Evolutionary conservation across 2,797 vertebrate species (phyloP).

Genomic region (Anas bernieri): DNA sequence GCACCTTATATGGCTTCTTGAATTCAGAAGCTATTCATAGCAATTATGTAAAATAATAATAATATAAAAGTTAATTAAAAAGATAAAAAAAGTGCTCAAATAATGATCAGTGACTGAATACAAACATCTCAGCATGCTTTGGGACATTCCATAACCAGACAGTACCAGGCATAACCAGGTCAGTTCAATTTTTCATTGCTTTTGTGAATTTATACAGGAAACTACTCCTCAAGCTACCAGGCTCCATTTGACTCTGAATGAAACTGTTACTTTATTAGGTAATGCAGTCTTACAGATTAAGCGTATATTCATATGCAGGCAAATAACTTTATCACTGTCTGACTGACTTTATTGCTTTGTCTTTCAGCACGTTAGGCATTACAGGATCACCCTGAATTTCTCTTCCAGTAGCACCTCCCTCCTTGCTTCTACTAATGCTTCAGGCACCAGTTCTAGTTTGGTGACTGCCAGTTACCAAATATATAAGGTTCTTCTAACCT

Average conservation of each 20-base stretch:
- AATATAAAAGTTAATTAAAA: too few species aligned
- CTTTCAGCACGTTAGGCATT: neutral
- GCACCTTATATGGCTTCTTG: neutral
- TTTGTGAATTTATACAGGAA: neutral
- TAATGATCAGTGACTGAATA: neutral
- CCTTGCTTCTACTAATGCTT: neutral
- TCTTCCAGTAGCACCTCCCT: neutral
- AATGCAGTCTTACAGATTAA: neutral
- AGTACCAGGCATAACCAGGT: neutral
- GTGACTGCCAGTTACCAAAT: neutral
- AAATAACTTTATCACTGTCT: constrained; percentile 3
- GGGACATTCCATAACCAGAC: neutral
- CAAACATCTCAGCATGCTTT: neutral
- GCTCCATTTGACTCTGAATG: neutral
- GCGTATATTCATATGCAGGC: neutral
- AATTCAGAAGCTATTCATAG: neutral
- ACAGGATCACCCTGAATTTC: neutral
- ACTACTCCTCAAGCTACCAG: neutral
- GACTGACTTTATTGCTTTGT: constrained; percentile 13
- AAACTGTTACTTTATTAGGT: constrained; percentile 14
- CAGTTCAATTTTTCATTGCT: neutral
- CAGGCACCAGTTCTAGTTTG: neutral
- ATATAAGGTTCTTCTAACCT: neutral
- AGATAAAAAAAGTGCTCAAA: neutral
- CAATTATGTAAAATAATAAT: neutral